Evolutionary conservation across 2,888 invertebrate species (phyloP).

Genomic region (Schizaphis graminum): DNA sequence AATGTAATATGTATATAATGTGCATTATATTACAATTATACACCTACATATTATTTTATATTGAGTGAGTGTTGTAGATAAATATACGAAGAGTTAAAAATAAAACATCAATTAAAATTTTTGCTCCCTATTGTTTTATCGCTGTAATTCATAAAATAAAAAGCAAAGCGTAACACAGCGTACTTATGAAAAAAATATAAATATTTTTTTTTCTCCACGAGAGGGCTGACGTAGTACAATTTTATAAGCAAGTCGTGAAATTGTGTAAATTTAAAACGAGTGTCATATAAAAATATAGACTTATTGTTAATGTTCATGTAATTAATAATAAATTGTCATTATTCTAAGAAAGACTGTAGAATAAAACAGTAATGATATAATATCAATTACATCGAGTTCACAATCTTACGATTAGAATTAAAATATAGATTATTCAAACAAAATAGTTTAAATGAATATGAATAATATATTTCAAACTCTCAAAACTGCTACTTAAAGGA

Average conservation of each 20-base stretch:
- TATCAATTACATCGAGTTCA: background rate
- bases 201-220: constrained; percentile 46
- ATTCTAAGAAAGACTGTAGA: background rate
- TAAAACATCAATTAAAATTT: background rate
- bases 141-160: background rate
- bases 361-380: background rate
- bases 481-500: background rate
- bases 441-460: background rate
- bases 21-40: background rate
- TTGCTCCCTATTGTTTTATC: background rate
- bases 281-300: background rate
- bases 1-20: background rate
- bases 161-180: background rate
- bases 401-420: background rate
- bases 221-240: constrained; percentile 52
- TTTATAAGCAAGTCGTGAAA: background rate
- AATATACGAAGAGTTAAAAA: background rate
- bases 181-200: background rate
- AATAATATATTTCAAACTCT: background rate
- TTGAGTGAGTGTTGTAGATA: background rate
- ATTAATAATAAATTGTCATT: background rate
- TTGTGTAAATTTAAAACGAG: background rate
- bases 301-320: background rate
- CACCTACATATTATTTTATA: background rate
- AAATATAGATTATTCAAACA: background rate